These are phyloP conservation scores for Ophiothrix spiculata DNA, from an alignment of 35 echinoderm and acorn worm species.

Conservation along the genomic window DNA sequence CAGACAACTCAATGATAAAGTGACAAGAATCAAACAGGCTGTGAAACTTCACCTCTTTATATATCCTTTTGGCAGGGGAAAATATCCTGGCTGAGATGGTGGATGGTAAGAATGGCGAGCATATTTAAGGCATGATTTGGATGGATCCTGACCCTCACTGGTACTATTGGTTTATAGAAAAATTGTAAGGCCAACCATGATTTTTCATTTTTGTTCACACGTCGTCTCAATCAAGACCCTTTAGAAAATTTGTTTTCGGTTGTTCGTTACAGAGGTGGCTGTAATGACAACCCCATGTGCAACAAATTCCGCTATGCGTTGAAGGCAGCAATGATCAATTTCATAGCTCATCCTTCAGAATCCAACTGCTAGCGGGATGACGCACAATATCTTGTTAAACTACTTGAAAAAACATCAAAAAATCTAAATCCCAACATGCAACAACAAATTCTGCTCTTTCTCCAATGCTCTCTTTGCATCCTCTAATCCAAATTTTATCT, in stretches of 20 bases:
- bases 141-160: constrained; percentile 21
- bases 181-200: not conserved
- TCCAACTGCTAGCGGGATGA: too few species aligned
- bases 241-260: constrained; percentile 29
- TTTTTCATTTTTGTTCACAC: constrained; percentile 14
- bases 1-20: not conserved
- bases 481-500: too few species aligned
- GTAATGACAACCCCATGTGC: constrained; percentile 10
- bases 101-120: not conserved
- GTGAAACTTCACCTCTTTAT: not conserved
- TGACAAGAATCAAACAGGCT: not conserved
- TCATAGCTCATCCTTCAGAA: not conserved
- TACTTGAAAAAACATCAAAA: too few species aligned
- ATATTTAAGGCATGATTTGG: constrained; percentile 21
- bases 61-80: constrained; percentile 21
- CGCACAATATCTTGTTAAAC: too few species aligned
- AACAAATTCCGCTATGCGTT: constrained; percentile 18
- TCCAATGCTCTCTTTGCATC: too few species aligned
- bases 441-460: too few species aligned
- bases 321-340: not conserved
- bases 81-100: constrained; percentile 17
- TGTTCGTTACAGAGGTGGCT: constrained; percentile 14
- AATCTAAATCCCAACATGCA: too few species aligned
- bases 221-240: constrained; percentile 19
- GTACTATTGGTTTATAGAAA: not conserved